These are phyloP conservation scores for Drosophila takahashii DNA, from an alignment of 1,140 invertebrate species.

Conservation along the genomic window DNA sequence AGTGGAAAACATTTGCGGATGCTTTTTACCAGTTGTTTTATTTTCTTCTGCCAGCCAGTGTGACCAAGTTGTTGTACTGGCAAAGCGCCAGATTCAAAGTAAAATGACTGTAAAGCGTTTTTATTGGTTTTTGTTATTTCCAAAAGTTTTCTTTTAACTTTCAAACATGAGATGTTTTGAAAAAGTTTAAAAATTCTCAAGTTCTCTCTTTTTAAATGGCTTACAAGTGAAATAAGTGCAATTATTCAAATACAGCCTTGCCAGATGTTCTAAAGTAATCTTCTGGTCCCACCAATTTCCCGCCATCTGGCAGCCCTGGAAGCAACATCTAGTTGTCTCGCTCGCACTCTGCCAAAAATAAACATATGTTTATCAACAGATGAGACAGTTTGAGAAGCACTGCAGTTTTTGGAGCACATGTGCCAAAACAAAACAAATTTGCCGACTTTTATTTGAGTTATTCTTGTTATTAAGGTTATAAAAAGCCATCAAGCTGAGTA, in stretches of 20 bases:
- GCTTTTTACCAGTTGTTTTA: slow-evolving; percentile 31
- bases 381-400: slow-evolving; percentile 26
- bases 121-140: background rate
- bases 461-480: background rate
- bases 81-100: slow-evolving; percentile 9
- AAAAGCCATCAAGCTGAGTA: background rate
- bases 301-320: slow-evolving; percentile 7
- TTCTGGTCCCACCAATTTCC: background rate
- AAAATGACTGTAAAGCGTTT: too few species aligned
- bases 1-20: slow-evolving; percentile 33
- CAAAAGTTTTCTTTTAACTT: background rate
- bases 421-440: slow-evolving; percentile 51
- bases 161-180: background rate
- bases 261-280: background rate
- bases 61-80: background rate
- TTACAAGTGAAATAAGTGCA: background rate
- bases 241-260: background rate
- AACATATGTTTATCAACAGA: slow-evolving; percentile 57
- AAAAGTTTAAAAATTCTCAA: background rate
- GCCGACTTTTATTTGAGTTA: slow-evolving; percentile 7
- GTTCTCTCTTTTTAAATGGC: background rate
- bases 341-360: background rate
- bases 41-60: slow-evolving; percentile 12
- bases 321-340: slow-evolving; percentile 15
- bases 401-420: slow-evolving; percentile 36